Conservation (phyloP, 2,797 vertebrate genomes). For the Acrossocheilus wenchowensis region DNA sequence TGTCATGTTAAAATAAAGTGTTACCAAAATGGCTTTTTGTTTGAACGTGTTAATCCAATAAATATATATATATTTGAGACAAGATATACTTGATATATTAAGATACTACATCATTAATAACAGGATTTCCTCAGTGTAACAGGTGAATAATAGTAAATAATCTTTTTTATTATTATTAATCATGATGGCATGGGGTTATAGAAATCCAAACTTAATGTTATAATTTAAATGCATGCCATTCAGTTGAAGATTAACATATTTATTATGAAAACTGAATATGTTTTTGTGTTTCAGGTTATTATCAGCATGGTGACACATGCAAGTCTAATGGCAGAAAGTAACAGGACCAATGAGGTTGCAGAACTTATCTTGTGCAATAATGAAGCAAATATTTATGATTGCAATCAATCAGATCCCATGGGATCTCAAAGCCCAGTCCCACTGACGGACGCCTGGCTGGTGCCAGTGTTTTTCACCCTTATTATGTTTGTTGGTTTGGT, state of each 20-base stretch:
- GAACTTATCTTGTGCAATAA: slow-evolving; percentile 13
- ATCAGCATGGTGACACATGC: not conserved
- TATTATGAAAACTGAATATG: not conserved
- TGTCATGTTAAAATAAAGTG: not conserved
- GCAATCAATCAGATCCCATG: slow-evolving; percentile 12
- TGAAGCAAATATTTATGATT: slow-evolving; percentile 12
- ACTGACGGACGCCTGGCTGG: slow-evolving; percentile 76
- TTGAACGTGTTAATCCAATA: not conserved
- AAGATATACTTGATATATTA: not conserved
- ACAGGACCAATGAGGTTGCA: not conserved
- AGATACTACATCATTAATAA: not conserved
- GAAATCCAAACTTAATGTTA: not conserved
- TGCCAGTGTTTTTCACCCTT: slow-evolving; percentile 74
- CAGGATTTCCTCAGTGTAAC: not conserved
- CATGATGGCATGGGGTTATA: not conserved
- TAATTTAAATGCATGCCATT: not conserved
- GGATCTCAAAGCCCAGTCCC: slow-evolving; percentile 51
- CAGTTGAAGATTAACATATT: not conserved
- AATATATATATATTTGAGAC: not conserved
- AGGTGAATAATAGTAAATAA: not conserved
- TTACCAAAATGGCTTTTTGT: not conserved
- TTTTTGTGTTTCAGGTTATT: slow-evolving; percentile 26
- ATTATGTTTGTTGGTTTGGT: slow-evolving; percentile 76
- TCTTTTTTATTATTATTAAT: not conserved
- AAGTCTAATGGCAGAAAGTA: slow-evolving; percentile 16